phyloP scores from a whole-genome alignment of 2,888 invertebrate genomes.

The Ctenicera cuprea region DNA sequence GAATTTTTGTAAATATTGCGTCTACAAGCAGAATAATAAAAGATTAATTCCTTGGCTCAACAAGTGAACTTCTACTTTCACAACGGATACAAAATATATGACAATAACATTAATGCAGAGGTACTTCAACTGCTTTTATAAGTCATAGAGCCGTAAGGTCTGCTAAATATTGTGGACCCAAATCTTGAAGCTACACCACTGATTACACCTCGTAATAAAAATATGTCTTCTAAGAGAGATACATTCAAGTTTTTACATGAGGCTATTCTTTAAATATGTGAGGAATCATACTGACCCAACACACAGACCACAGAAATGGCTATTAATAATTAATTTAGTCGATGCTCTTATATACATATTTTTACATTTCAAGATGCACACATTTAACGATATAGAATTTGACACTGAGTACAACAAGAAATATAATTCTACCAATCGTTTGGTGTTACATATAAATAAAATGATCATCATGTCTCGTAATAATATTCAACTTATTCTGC shows the following conservation, averaged over 20 bases:
- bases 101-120: slow-evolving; percentile 15
- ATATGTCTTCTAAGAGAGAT: slow-evolving; percentile 41
- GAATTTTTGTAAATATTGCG: too few relatives aligned
- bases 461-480: slow-evolving; percentile 18
- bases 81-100: slow-evolving; percentile 29
- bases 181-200: slow-evolving; percentile 32
- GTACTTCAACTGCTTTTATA: not conserved
- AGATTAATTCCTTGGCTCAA: not conserved
- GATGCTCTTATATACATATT: slow-evolving; percentile 55
- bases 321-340: slow-evolving; percentile 50
- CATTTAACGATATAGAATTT: slow-evolving; percentile 68
- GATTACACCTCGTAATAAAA: slow-evolving; percentile 45
- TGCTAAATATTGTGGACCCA: slow-evolving; percentile 10
- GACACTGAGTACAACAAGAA: slow-evolving; percentile 68
- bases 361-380: slow-evolving; percentile 62
- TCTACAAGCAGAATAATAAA: slow-evolving; percentile 7
- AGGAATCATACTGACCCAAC: slow-evolving; percentile 51
- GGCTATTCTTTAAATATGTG: slow-evolving; percentile 56
- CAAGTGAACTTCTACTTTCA: not conserved
- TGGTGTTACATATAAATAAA: slow-evolving; percentile 58
- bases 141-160: slow-evolving; percentile 16
- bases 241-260: slow-evolving; percentile 51
- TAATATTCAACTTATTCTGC: slow-evolving; percentile 8
- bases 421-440: slow-evolving; percentile 64
- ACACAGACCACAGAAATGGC: slow-evolving; percentile 55